phyloP scores from a whole-genome alignment of 2,888 invertebrate species.

The Athripsodes cinereus region DNA sequence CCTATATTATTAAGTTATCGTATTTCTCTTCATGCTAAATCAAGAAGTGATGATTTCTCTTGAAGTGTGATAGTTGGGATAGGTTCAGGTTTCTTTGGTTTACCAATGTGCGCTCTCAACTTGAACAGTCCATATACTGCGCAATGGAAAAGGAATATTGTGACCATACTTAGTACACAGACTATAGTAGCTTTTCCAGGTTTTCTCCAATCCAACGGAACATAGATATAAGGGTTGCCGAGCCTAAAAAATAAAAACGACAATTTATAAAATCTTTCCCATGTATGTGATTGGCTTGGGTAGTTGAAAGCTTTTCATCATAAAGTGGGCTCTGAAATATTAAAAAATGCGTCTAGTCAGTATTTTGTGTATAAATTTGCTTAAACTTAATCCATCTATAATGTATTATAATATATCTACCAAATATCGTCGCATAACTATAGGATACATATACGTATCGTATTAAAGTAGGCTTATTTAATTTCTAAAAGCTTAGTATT shows the following conservation, averaged over 20 bases:
- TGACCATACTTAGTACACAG: conserved; percentile 7
- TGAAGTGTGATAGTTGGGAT: conserved; percentile 4
- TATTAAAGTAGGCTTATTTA: too few relatives aligned
- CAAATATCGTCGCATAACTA: too few relatives aligned
- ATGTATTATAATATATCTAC: too few relatives aligned
- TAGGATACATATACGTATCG: too few relatives aligned
- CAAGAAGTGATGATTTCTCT: conserved; percentile 14
- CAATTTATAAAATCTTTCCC: too few relatives aligned
- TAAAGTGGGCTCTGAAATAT: too few relatives aligned
- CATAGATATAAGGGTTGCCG: conserved; percentile 64
- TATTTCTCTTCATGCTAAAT: neutral
- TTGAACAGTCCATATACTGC: conserved; percentile 10
- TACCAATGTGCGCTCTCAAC: conserved; percentile 6
- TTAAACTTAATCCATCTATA: too few relatives aligned
- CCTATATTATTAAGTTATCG: too few relatives aligned
- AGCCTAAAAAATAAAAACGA: conserved; percentile 16
- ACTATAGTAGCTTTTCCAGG: conserved; percentile 39
- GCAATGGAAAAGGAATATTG: conserved; percentile 13
- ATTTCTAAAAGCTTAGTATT: too few relatives aligned
- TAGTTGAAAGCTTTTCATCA: too few relatives aligned
- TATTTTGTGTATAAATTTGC: neutral
- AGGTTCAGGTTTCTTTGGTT: neutral
- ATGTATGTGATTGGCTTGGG: too few relatives aligned
- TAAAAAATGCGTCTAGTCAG: neutral
- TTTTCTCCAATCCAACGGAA: conserved; percentile 68